phyloP scores from a whole-genome alignment of 2,113 vertebrate species.

The Protobothrops mucrosquamatus region DNA sequence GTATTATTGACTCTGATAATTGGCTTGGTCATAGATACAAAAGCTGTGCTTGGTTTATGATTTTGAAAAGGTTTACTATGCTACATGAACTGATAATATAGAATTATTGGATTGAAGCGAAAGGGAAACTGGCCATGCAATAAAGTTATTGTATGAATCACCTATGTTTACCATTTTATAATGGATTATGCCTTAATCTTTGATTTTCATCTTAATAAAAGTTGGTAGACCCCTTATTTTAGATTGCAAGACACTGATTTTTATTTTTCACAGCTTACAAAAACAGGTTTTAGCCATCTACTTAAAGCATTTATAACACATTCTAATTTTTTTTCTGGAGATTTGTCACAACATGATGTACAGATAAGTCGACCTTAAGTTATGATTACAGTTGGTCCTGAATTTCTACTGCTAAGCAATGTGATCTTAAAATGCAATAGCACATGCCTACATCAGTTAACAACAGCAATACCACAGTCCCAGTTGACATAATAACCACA shows the following conservation, averaged over 20 bases:
- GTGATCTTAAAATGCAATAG: neutral
- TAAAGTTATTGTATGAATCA: neutral
- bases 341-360: neutral
- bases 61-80: neutral
- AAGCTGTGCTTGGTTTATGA: neutral
- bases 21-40: neutral
- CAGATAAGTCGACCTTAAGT: neutral
- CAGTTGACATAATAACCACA: neutral
- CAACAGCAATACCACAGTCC: neutral
- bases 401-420: neutral
- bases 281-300: constrained; percentile 5
- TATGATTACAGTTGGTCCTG: neutral
- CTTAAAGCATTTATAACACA: neutral
- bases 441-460: neutral
- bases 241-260: neutral
- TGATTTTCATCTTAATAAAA: neutral
- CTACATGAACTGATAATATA: neutral
- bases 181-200: neutral
- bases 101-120: neutral
- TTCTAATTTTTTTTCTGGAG: constrained; percentile 8
- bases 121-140: neutral
- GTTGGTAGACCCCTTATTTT: neutral
- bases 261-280: neutral
- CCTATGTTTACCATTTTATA: neutral
- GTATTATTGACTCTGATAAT: neutral